A percentile compares a stretch with the other conserved stretches of the same genome.
phyloP scores from a whole-genome alignment of 2,113 vertebrate genomes.

The Acrocephalus arundinaceus region DNA sequence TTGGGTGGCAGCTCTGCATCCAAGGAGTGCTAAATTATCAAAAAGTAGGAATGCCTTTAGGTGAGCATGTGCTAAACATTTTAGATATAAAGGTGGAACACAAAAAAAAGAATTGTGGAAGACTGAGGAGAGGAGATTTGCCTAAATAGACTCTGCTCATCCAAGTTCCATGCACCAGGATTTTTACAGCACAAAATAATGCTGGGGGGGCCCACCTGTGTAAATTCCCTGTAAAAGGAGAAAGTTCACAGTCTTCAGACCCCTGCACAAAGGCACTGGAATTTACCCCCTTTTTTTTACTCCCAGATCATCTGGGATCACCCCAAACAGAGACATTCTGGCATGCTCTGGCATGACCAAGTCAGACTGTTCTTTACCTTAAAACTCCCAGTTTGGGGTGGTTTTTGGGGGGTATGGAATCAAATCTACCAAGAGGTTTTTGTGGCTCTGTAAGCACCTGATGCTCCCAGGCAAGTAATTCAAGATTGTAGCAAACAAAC shows the following conservation, averaged over 20 bases:
- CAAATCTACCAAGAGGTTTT: not conserved
- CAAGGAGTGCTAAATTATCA: not conserved
- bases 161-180: not conserved
- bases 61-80: not conserved
- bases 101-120: not conserved
- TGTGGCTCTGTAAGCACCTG: not conserved
- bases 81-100: not conserved
- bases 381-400: not conserved
- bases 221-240: not conserved
- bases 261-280: not conserved
- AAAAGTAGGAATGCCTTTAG: not conserved
- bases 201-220: fast-evolving
- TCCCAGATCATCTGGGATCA: not conserved
- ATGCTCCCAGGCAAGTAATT: not conserved
- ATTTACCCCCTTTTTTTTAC: not conserved
- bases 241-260: not conserved
- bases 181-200: not conserved
- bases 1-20: not conserved
- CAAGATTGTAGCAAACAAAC: not conserved
- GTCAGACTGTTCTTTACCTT: not conserved
- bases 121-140: not conserved
- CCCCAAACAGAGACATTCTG: not conserved
- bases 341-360: not conserved
- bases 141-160: not conserved
- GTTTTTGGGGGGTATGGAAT: not conserved